Conservation (phyloP, 1,140 invertebrate genomes). For the Dryas iulia region DNA sequence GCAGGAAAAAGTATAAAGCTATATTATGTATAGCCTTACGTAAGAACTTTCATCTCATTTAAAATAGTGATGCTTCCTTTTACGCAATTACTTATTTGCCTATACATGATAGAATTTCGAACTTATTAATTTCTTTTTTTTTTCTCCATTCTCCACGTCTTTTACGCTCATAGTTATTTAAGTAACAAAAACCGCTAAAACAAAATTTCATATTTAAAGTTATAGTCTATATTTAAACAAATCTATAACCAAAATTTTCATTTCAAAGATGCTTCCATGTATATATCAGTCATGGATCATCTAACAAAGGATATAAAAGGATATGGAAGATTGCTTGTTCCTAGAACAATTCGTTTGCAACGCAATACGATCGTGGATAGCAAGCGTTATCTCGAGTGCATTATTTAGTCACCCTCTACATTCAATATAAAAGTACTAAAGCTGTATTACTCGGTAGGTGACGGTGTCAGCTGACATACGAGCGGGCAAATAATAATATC, state of each 20-base stretch:
- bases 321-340: neutral
- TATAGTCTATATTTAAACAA: no score
- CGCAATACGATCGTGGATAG: neutral
- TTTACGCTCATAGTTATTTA: no score
- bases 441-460: conserved; percentile 9
- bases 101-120: no score
- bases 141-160: neutral
- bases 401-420: conserved; percentile 17
- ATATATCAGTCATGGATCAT: neutral
- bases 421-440: conserved; percentile 13
- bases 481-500: conserved; percentile 30
- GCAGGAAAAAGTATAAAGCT: no score
- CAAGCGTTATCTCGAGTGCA: neutral
- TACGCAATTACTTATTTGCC: no score
- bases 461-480: conserved; percentile 39
- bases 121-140: neutral
- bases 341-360: neutral
- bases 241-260: no score
- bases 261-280: no score
- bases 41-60: neutral
- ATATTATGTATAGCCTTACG: neutral
- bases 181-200: no score
- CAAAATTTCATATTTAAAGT: no score
- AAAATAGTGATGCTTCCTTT: neutral
- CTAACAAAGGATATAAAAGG: neutral